A percentile compares a stretch with the other conserved stretches of the same genome.
These are phyloP conservation scores for Erebia aethiops DNA, from an alignment of 2,888 invertebrate species.

Conservation along the genomic window DNA sequence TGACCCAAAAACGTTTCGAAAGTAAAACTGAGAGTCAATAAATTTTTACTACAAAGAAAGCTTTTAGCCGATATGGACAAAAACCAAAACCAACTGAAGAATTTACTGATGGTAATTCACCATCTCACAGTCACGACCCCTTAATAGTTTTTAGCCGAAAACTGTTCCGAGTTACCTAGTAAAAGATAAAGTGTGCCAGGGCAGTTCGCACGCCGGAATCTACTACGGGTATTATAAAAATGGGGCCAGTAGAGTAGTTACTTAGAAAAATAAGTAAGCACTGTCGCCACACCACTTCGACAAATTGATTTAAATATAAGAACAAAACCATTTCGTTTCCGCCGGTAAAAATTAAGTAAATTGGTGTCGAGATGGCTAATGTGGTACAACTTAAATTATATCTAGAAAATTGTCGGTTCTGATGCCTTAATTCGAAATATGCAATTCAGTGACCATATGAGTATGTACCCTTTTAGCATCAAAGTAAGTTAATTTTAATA, in stretches of 20 bases:
- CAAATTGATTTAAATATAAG: constrained; percentile 58
- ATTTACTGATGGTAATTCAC: constrained; percentile 66
- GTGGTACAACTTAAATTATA: background rate
- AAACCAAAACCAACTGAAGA: constrained; percentile 61
- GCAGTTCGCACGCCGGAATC: constrained; percentile 68
- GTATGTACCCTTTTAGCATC: too few relatives aligned
- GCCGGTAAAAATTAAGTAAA: constrained; percentile 43
- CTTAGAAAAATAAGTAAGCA: background rate
- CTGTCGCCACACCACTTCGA: constrained; percentile 56
- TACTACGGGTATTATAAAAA: constrained; percentile 64
- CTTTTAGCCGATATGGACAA: constrained; percentile 60
- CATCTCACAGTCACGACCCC: constrained; percentile 78
- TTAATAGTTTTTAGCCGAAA: constrained; percentile 66
- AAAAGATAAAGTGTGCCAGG: constrained; percentile 66
- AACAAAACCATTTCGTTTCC: constrained; percentile 33
- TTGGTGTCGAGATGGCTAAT: constrained; percentile 36
- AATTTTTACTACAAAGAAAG: constrained; percentile 37
- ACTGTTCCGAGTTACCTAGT: constrained; percentile 43
- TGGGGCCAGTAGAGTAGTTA: constrained; percentile 60
- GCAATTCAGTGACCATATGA: background rate
- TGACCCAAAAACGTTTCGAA: constrained; percentile 49
- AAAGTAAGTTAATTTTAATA: too few relatives aligned
- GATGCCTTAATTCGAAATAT: background rate
- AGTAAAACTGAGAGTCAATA: constrained; percentile 47
- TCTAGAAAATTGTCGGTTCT: background rate